Conservation (phyloP, 2,113 vertebrate species). For the Psittacara wagleri region DNA sequence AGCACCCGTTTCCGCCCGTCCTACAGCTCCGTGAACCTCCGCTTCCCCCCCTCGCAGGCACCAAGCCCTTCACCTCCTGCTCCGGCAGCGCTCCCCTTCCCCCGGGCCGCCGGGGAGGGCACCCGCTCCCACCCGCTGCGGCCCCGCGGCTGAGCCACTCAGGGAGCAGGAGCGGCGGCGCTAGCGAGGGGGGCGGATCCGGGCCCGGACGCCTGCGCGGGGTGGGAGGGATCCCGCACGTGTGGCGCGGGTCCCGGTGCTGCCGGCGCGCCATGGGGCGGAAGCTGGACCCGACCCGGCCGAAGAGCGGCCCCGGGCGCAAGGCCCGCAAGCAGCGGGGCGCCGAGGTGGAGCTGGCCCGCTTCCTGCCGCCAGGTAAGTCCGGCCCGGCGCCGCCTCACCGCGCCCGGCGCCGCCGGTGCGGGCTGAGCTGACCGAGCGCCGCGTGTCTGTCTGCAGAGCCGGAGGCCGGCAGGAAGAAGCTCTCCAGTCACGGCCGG, state of each 20-base stretch:
- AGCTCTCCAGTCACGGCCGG: slow-evolving; percentile 84
- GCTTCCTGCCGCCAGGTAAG: slow-evolving; percentile 81
- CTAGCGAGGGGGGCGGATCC: accelerated
- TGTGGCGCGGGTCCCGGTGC: neutral
- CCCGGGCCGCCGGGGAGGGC: neutral
- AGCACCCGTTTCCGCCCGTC: neutral
- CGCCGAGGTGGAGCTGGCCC: slow-evolving; percentile 87
- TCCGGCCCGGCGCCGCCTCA: neutral
- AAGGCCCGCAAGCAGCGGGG: slow-evolving; percentile 91
- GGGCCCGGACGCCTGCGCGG: neutral
- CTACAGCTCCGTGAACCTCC: accelerated
- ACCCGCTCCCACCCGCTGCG: too few relatives aligned
- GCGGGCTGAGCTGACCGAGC: neutral
- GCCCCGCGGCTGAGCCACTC: neutral
- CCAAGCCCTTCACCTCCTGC: accelerated
- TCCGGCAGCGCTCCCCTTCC: accelerated
- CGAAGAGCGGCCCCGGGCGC: slow-evolving; percentile 88
- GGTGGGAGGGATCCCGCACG: accelerated
- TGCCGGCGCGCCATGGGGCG: slow-evolving; percentile 80
- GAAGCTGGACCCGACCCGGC: slow-evolving; percentile 85
- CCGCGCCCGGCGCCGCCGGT: too few relatives aligned
- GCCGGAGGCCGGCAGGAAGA: slow-evolving; percentile 65
- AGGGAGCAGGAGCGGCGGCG: accelerated
- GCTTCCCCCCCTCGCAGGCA: accelerated
- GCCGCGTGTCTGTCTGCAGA: neutral